A percentile compares a stretch with the other conserved stretches of the same genome.
Conservation (phyloP, 1,140 invertebrate species). For the Drosophila hydei region DNA sequence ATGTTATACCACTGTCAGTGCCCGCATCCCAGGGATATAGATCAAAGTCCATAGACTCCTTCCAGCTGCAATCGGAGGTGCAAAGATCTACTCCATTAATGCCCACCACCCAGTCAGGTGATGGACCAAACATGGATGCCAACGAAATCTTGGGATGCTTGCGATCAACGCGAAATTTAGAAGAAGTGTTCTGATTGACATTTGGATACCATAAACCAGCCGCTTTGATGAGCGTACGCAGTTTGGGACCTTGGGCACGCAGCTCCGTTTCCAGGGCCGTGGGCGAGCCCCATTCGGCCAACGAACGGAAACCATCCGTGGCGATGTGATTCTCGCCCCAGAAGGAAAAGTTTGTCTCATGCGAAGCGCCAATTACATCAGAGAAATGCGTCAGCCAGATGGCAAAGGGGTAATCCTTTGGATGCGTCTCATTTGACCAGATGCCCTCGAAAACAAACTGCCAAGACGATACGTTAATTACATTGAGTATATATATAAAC, state of each 20-base stretch:
- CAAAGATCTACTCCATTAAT: conserved; percentile 95
- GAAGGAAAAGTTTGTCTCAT: conserved; percentile 94
- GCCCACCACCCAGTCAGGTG: conserved; percentile 98
- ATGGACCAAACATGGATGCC: conserved; percentile 97
- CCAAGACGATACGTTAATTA: conserved; percentile 2
- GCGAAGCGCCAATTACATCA: conserved; percentile 98
- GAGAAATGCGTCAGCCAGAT: conserved; percentile 98
- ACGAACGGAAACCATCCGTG: conserved; percentile 94
- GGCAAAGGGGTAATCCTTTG: conserved; percentile 97
- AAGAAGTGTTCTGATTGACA: conserved; percentile 93
- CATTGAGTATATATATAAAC: neutral
- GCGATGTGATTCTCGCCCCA: conserved; percentile 97
- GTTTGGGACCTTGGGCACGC: conserved; percentile 90
- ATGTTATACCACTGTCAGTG: conserved; percentile 96
- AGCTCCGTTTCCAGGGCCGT: conserved; percentile 96
- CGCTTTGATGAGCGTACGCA: conserved; percentile 97
- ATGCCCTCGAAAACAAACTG: conserved; percentile 97
- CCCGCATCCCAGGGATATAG: conserved; percentile 97
- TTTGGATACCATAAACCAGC: conserved; percentile 96
- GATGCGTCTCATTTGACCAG: conserved; percentile 98
- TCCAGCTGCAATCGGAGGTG: conserved; percentile 94
- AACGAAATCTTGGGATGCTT: conserved; percentile 95
- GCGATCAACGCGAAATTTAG: conserved; percentile 94
- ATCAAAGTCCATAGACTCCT: conserved; percentile 90
- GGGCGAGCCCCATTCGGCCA: conserved; percentile 89